Percentiles rank a stretch among this genome's conserved stretches.
These are phyloP conservation scores for Acromyrmex echinatior DNA, from an alignment of 1,140 invertebrate species.

Conservation along the genomic window DNA sequence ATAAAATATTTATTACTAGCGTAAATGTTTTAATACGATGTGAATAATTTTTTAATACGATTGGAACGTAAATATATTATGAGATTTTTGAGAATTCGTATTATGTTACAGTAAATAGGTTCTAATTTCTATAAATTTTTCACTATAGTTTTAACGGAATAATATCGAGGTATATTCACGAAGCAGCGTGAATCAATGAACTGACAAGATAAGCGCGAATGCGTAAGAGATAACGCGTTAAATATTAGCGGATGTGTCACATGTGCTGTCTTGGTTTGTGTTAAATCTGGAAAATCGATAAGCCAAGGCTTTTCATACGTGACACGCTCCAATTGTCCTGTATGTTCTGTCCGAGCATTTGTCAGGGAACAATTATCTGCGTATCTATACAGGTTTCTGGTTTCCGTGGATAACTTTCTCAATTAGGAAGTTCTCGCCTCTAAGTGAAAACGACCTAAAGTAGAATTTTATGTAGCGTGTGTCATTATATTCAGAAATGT, in stretches of 20 bases:
- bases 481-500: not conserved
- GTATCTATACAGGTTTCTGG: conserved; percentile 25
- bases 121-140: not conserved
- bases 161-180: not conserved
- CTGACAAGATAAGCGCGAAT: conserved; percentile 28
- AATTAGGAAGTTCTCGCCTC: conserved; percentile 2
- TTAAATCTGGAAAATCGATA: conserved; percentile 35
- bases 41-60: not conserved
- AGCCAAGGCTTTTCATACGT: conserved; percentile 25
- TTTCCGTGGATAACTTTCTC: conserved; percentile 1
- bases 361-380: conserved; percentile 30
- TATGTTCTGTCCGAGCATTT: conserved; percentile 9
- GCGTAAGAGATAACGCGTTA: conserved; percentile 28
- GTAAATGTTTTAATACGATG: not conserved
- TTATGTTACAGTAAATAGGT: not conserved
- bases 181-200: conserved; percentile 17
- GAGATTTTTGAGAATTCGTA: not conserved
- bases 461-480: not conserved
- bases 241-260: conserved; percentile 32
- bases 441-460: not conserved
- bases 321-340: conserved; percentile 18
- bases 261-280: conserved; percentile 25
- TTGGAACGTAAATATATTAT: not conserved
- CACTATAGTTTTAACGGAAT: not conserved
- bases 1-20: not conserved